A percentile compares a stretch with the other conserved stretches of the same genome.
phyloP scores from a whole-genome alignment of 2,888 invertebrate genomes.

The Netelia virgata region DNA sequence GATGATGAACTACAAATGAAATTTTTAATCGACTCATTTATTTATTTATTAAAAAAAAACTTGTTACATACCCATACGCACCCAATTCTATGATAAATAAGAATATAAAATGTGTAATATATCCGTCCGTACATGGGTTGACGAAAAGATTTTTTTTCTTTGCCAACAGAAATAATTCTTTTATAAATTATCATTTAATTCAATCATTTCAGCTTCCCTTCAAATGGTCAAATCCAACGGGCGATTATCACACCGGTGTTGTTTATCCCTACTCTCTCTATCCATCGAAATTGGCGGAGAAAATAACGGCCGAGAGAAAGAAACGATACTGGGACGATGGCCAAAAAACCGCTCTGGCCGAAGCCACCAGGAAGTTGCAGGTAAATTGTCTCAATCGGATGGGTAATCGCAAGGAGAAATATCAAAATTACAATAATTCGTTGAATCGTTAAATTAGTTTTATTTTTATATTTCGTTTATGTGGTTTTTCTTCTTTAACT shows the following conservation, averaged over 20 bases:
- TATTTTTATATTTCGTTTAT: slow-evolving; percentile 24
- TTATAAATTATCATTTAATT: neutral
- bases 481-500: slow-evolving; percentile 26
- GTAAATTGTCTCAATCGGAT: slow-evolving; percentile 73
- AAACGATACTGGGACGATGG: slow-evolving; percentile 94
- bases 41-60: neutral
- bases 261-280: slow-evolving; percentile 95
- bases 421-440: slow-evolving; percentile 24
- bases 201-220: slow-evolving; percentile 89
- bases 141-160: no score
- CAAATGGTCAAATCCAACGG: slow-evolving; percentile 93
- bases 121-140: neutral
- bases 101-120: neutral
- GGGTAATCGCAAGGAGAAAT: neutral
- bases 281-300: slow-evolving; percentile 92
- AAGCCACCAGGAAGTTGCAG: slow-evolving; percentile 90
- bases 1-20: slow-evolving; percentile 3
- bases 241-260: slow-evolving; percentile 94
- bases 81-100: neutral
- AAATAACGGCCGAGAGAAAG: slow-evolving; percentile 91
- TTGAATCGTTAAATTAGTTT: slow-evolving; percentile 18
- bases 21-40: neutral
- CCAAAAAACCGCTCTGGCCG: slow-evolving; percentile 92
- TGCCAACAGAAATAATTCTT: neutral
- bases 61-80: slow-evolving; percentile 23